Evolutionary conservation across 1,140 invertebrate genomes (phyloP).

Genomic region (Stegodyphus dumicola): DNA sequence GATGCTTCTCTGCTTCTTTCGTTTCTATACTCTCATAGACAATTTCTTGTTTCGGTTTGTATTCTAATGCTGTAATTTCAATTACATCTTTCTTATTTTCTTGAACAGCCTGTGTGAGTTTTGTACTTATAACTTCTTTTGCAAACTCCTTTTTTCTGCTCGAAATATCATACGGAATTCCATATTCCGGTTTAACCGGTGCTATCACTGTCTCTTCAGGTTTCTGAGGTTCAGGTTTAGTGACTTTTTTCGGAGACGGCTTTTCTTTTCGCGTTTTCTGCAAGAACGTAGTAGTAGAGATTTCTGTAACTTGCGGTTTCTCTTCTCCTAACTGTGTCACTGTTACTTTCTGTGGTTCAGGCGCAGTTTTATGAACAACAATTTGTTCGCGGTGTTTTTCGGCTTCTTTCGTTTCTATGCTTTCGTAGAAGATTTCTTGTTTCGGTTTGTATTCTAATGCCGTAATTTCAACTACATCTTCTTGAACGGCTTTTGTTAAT

Average conservation of each 20-base stretch:
- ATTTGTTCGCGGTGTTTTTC: neutral
- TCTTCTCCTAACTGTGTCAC: neutral
- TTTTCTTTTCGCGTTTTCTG: neutral
- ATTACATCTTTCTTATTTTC: conserved; percentile 13
- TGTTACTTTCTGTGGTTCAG: conserved; percentile 18
- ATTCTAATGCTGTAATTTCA: conserved; percentile 49
- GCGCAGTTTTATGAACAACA: neutral
- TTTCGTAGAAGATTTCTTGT: conserved; percentile 7
- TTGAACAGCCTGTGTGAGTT: conserved; percentile 16
- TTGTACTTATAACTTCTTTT: neutral
- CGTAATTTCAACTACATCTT: conserved; percentile 35
- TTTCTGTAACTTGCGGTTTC: conserved; percentile 5
- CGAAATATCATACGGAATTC: neutral
- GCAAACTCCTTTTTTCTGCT: neutral
- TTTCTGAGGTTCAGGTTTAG: neutral
- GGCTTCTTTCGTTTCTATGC: conserved; percentile 14
- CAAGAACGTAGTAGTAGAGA: neutral
- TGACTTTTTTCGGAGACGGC: neutral
- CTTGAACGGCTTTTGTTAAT: conserved; percentile 31
- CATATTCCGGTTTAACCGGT: neutral
- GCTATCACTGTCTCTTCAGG: neutral
- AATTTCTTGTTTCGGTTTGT: conserved; percentile 30
- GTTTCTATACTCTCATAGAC: conserved; percentile 9
- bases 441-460: conserved; percentile 32
- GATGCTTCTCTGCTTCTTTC: conserved; percentile 3